Percentiles rank a stretch among this genome's conserved stretches.
These are phyloP conservation scores for Yponomeuta sedellus DNA, from an alignment of 2,888 invertebrate genomes.

Conservation along the genomic window DNA sequence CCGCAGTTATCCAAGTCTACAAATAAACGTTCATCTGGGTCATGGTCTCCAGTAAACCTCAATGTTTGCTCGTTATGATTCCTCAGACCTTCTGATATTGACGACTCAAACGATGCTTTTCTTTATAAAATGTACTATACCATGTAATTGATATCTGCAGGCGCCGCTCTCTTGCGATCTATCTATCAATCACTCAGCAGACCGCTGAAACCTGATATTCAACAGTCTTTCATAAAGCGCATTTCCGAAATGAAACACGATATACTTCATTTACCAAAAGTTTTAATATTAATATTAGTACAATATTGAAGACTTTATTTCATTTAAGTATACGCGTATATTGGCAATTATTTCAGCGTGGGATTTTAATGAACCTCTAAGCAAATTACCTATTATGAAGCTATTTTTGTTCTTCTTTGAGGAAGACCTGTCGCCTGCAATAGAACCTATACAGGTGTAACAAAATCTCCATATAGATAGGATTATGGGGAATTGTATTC, in stretches of 20 bases:
- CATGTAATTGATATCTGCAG: not conserved
- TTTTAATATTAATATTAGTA: not conserved
- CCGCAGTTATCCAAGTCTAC: slow-evolving; percentile 38
- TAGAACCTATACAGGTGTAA: no score
- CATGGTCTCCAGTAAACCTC: slow-evolving; percentile 57
- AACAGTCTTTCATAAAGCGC: not conserved
- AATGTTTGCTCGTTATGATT: slow-evolving; percentile 24
- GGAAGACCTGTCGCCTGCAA: no score
- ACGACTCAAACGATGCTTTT: not conserved
- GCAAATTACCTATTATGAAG: no score
- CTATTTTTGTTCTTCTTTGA: no score
- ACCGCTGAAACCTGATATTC: not conserved
- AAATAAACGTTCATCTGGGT: slow-evolving; percentile 60
- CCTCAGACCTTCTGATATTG: not conserved
- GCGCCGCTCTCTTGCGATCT: not conserved
- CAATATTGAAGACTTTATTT: not conserved
- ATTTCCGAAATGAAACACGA: not conserved
- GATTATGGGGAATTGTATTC: no score
- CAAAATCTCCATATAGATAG: no score
- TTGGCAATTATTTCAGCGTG: not conserved
- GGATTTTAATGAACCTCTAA: not conserved
- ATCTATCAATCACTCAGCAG: not conserved
- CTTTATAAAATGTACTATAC: not conserved
- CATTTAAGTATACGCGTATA: not conserved
- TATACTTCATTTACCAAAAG: not conserved